Conservation (phyloP, 1,140 invertebrate genomes). For the Antheraea mylitta region DNA sequence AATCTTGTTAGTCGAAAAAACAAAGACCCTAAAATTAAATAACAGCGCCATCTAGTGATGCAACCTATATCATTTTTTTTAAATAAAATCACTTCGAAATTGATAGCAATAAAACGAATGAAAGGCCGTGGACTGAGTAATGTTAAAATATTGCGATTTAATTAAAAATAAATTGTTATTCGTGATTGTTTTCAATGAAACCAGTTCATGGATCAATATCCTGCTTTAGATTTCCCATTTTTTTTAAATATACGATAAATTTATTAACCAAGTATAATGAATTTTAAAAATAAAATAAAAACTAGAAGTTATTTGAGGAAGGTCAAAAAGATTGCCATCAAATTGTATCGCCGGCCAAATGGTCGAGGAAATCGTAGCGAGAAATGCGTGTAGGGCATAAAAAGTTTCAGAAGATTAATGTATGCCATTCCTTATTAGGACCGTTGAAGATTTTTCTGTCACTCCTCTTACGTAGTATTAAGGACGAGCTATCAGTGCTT, state of each 20-base stretch:
- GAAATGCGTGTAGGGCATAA: background rate
- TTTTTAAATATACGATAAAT: background rate
- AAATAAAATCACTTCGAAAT: no score
- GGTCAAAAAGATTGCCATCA: background rate
- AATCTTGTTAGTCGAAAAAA: no score
- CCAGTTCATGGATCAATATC: background rate
- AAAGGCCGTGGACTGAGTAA: no score
- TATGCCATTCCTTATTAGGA: background rate
- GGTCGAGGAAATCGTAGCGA: background rate
- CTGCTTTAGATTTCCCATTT: background rate
- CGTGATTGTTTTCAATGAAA: background rate
- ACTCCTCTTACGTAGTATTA: background rate
- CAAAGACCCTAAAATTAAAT: no score
- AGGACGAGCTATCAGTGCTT: background rate
- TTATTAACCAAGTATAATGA: background rate
- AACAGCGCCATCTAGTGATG: no score
- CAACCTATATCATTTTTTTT: no score
- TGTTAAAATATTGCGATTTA: background rate
- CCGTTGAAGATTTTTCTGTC: background rate
- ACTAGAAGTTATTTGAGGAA: background rate
- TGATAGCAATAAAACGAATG: no score
- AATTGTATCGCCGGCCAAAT: background rate
- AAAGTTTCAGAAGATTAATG: background rate
- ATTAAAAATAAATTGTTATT: background rate
- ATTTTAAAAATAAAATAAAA: no score